Evolutionary conservation across 1,140 invertebrate species (phyloP), one percentile per base, ranked within the genome.

Genomic region (Calycopis cecrops): DNA sequence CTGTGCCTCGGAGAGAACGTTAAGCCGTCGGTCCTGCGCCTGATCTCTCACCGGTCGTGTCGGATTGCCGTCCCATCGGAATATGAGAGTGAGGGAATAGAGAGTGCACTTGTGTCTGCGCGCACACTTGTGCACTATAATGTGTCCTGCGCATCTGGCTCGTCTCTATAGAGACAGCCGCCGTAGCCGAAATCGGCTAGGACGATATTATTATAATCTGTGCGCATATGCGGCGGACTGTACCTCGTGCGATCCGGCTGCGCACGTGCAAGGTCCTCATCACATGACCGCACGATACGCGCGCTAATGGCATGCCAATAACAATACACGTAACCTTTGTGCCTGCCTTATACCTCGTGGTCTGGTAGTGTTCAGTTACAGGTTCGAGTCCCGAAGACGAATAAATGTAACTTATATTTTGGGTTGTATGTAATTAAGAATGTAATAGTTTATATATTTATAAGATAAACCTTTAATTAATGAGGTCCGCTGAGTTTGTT

Each of bases 221-320:
- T 48, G n/a, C 34, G 10, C 35, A 16, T 35, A 34, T 34, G n/a
- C 10, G 7, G 14, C n/a, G 9, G 56, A 59, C 44, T 59, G 53
- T 56, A 63, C 48, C 16, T 51, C 35, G 47, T 48, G 37, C 60
- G 47, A 63, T 63, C 62, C 62, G 62, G 55, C 55, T 62, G 21
- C 51, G 57, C 62, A 58, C 58, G 55, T 64, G 58, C 55, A 64
- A 60, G 55, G 55, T 60, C 28, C 55, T 17, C 49, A 60, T 48
- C 47, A 57, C 55, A 60, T 58, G 55, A 63, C 58, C 55, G 38
- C 12, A 35, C 28, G 18, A n/a, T 9, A 48, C 47, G 14, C 28
- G n/a, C 28, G 14, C 16, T 35, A n/a, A 17, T n/a, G 7, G 14
- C 21, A 37, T 38, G 18, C 37, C 35, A n/a, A 12, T 40, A 38